These are phyloP conservation scores for Ictalurus punctatus DNA, from an alignment of 2,113 vertebrate species.

Conservation along the genomic window DNA sequence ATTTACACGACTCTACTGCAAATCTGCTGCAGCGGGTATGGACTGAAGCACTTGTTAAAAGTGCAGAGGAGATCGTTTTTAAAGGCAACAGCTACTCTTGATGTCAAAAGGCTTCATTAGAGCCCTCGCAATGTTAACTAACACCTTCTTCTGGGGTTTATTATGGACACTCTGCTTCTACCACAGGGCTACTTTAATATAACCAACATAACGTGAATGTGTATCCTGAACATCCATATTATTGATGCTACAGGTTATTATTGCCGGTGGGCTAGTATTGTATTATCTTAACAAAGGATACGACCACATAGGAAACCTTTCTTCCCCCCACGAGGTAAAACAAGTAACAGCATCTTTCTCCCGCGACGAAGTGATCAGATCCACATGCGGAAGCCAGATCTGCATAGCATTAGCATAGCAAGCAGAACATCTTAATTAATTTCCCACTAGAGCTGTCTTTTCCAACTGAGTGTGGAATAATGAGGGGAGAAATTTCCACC, in stretches of 20 bases:
- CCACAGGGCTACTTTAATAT: neutral
- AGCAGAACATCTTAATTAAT: neutral
- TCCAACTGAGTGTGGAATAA: neutral
- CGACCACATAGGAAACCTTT: neutral
- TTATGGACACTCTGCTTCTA: neutral
- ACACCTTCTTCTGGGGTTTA: neutral
- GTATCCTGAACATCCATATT: neutral
- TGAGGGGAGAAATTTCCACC: neutral
- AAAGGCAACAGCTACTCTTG: neutral
- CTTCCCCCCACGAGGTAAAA: neutral
- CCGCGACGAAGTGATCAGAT: neutral
- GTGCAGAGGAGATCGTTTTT: neutral
- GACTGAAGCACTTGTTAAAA: neutral
- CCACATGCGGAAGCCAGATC: neutral
- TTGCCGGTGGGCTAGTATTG: neutral
- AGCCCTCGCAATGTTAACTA: neutral
- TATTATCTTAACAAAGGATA: neutral
- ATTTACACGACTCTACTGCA: neutral
- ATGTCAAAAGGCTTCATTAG: neutral
- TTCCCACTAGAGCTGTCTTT: neutral
- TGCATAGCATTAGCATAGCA: neutral
- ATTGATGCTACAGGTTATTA: neutral
- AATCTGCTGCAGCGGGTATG: neutral
- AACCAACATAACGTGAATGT: neutral
- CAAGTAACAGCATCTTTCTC: neutral